Evolutionary conservation across 2,888 invertebrate species (phyloP), one percentile per base, ranked within the genome.

Genomic region (Proisotoma minuta): DNA sequence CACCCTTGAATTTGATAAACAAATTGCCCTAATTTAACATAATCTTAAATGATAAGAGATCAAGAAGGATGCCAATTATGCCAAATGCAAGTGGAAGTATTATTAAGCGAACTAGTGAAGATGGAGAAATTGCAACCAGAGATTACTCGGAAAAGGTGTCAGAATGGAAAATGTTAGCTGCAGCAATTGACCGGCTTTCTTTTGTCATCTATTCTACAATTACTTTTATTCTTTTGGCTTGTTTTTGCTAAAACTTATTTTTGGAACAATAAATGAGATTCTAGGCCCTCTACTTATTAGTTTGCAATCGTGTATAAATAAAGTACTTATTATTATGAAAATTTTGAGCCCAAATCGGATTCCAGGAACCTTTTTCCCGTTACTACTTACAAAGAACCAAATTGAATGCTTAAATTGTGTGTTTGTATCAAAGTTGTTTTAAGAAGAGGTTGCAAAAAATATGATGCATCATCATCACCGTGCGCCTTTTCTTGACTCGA

Each of bases 111-210:
- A 59, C 58, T 20, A 1, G 50, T 24, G 60, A 59, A 20, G 52
- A 54, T 57, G 23, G 51, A 18, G 66, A 69, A 49, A n/a, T n/a
- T n/a, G 62, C 63, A 23, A 34, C 22, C 23, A 34, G 39, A 20
- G 39, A 39, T 39, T 43, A 58, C 39, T 49, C 29, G 29, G 40
- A 63, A 43, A 60, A 54, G 34, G 65, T 65, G 28, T 63, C 68
- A 3, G 85, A 86, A 74, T 86, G 85, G 85, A 77, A 83, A n/a
- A 76, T 85, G 15, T 74, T 85, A 50, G 85, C 85, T 27, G 83
- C 82, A 1, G 83, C 84, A 8, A 79, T 86, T 59, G 85, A 86
- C 77, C 81, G 85, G 57, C 75, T 85, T 52, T 80, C 81, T 3
- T 85, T 86, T 73, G 64, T 83, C 47, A 73, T 81, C 54, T 86